A percentile compares a stretch with the other conserved stretches of the same genome.
Evolutionary conservation across 2,888 invertebrate species (phyloP).

Genomic region (Epinotia demarniana): DNA sequence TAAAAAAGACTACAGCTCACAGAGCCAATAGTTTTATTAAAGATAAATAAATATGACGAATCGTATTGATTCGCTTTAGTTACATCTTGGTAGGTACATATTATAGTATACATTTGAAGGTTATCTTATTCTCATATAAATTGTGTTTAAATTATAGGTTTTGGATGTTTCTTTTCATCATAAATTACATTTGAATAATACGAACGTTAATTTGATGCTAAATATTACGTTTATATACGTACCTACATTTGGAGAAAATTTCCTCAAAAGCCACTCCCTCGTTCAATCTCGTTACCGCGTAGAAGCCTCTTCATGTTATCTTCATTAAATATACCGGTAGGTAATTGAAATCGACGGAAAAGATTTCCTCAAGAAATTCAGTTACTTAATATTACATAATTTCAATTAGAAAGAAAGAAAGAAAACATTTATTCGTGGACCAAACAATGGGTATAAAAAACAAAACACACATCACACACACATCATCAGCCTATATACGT

Average conservation of each 20-base stretch:
- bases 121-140: background rate
- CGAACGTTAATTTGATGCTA: background rate
- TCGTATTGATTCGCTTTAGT: background rate
- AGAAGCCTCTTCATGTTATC: slow-evolving; percentile 30
- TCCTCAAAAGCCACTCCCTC: background rate
- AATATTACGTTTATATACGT: background rate
- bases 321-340: slow-evolving; percentile 25
- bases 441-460: too few species aligned
- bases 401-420: too few species aligned
- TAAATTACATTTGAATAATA: background rate
- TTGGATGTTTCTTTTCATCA: too few species aligned
- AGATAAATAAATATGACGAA: background rate
- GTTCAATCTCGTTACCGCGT: slow-evolving; percentile 24
- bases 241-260: background rate
- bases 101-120: too few species aligned
- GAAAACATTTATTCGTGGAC: too few species aligned
- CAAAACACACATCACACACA: too few species aligned
- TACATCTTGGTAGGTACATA: background rate
- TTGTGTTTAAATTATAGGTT: background rate
- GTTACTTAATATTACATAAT: background rate
- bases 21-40: too few species aligned
- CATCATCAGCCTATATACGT: too few species aligned
- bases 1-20: too few species aligned
- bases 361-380: background rate
- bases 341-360: slow-evolving; percentile 14